Base-by-base conservation (phyloP, 2,888 invertebrate genomes). In the Drosophila parthenogenetica region DNA sequence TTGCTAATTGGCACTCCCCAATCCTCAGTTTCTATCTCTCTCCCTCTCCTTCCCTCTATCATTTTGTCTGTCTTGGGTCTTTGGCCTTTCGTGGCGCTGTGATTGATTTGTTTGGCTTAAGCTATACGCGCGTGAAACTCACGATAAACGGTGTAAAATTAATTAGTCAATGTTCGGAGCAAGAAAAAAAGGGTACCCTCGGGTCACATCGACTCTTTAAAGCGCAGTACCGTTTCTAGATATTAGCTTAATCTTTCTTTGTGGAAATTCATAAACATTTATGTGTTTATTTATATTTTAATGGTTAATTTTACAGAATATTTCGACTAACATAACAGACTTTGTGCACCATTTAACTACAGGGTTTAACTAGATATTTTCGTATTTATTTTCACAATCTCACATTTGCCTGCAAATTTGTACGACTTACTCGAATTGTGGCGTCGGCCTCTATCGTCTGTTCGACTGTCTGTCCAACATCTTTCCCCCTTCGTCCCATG, bases 81-180 rank as follows among this genome's bases (percentile, higher is more conserved):
- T 11, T 25, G 43, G 22, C 43, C 42, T 17, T 29, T 3, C 8
- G 4, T 16, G 37, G 37, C 57, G 16, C 59, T 42, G 67, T 87
- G 86, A 87, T 87, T 85, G 86, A 87, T 87, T 88, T 77, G 80
- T 87, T 71, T 74, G 89, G 73, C 80, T 87, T 82, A 69, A 81
- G 77, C 75, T 69, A 72, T 72, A 58, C 69, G 66, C 77, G 72
- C 74, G 76, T 72, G 85, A 70, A 86, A 73, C 71, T 69, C 69
- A 73, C 80, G 84, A 81, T 84, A 87, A 87, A 76, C 79, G 75
- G 79, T 81, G 85, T 81, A 71, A 89, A 86, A 86, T 89, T 84
- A 86, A 86, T 86, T 86, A 86, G 84, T 79, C 79, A 79, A 73
- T 55, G 64, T 53, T 51, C 50, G 13, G 43, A 35, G 37, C 29